phyloP scores from a whole-genome alignment of 2,113 vertebrate genomes.

The Pionites leucogaster region DNA sequence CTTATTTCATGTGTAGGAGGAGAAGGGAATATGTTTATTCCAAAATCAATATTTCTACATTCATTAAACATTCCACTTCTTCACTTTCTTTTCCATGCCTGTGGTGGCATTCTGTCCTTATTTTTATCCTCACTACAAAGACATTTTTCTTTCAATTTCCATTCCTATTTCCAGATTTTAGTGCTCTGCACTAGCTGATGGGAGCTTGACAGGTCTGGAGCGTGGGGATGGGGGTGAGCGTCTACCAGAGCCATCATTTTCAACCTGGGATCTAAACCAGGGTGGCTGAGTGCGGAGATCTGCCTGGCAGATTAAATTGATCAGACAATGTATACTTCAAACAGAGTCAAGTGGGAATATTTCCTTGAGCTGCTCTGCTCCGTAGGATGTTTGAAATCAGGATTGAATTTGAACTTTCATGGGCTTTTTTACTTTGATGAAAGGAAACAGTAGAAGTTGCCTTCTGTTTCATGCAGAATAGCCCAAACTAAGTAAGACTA shows the following conservation, averaged over 20 bases:
- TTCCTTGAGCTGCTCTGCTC: slow-evolving; percentile 52
- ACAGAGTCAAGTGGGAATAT: slow-evolving; percentile 49
- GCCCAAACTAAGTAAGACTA: slow-evolving; percentile 33
- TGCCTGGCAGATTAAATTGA: slow-evolving; percentile 61
- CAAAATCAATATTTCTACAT: slow-evolving; percentile 66
- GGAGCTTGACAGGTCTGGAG: neutral
- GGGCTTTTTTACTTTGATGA: slow-evolving; percentile 54
- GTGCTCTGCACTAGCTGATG: neutral
- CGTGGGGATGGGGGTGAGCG: neutral
- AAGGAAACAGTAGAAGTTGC: slow-evolving; percentile 52
- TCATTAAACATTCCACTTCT: slow-evolving; percentile 54
- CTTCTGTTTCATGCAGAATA: slow-evolving; percentile 32
- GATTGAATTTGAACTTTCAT: slow-evolving; percentile 52
- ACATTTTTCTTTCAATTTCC: slow-evolving; percentile 21
- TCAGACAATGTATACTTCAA: slow-evolving; percentile 45
- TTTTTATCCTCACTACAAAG: slow-evolving; percentile 27
- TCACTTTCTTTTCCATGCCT: slow-evolving; percentile 16
- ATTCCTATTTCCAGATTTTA: slow-evolving; percentile 33
- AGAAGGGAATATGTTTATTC: slow-evolving; percentile 61
- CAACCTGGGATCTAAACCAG: neutral
- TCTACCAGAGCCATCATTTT: neutral
- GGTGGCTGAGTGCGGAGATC: slow-evolving; percentile 16
- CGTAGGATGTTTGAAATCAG: slow-evolving; percentile 48
- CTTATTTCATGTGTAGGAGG: slow-evolving; percentile 50
- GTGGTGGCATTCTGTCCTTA: slow-evolving; percentile 24